Base-by-base conservation (phyloP, 2,113 vertebrate species). In the Sclerurus mexicanus region DNA sequence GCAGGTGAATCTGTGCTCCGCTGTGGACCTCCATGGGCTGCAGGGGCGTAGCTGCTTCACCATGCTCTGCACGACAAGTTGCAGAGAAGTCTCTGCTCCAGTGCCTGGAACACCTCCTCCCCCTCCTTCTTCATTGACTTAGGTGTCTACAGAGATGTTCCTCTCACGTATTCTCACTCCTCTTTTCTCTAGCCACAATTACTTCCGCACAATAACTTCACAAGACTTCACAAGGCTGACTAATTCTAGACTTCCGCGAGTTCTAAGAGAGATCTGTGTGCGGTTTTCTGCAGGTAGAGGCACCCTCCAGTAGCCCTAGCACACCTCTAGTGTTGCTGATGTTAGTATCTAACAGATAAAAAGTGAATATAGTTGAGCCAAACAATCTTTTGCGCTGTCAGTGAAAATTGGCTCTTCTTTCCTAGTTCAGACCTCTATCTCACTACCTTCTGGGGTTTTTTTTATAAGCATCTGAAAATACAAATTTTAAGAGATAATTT, bases 141-240 rank as follows among this genome's bases (percentile, higher is more conserved):
- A 11, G 8, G 27, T 44, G 12, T 52, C 27, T 74, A 22, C 23
- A 37, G 37, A 60, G 31, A 22, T 50, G 15, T 31, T 58, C 3
- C 35, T 64, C 49, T 58, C 50, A 15, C 31, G 6, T 33, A 11
- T 15, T 59, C 21, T 66, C 14, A 9, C 12, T 6, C 15, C 10
- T 31, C 25, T 66, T 50, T 66, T 59, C 22, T 58, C 52, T 59
- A 33, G 31, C 33, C 37, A 22, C 44, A 50, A 44, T 81, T 58
- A 50, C 14, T 52, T 28, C 6, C 16, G 27, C 0, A 0, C 27
- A 37, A 4, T 23, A 58, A 28, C 2, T 3, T 58, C 40, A 40
- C 40, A 40, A 40, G 40, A 40, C 40, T 86, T 71, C 13, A 52
- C 17, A 40, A 69, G 46, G 58, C 31, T 7, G 12, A 20, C 28